Conservation (phyloP, 2,113 vertebrate species). For the Nibea coibor region DNA sequence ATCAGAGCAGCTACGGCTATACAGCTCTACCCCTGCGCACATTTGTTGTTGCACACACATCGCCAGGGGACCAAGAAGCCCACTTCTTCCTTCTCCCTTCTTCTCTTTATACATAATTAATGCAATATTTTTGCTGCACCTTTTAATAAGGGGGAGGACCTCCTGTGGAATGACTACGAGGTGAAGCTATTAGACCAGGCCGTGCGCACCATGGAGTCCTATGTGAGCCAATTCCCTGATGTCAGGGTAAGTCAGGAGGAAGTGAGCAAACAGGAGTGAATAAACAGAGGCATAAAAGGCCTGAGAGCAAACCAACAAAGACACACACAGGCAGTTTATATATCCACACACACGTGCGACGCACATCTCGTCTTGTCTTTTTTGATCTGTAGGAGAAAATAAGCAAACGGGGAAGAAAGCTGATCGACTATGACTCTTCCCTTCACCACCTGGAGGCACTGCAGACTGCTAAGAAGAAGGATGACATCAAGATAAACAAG, state of each 20-base stretch:
- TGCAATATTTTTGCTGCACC: constrained; percentile 17
- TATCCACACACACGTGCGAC: background rate
- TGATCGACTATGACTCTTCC: constrained; percentile 93
- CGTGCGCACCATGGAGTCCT: constrained; percentile 91
- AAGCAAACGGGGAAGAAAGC: constrained; percentile 91
- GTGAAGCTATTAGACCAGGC: constrained; percentile 91
- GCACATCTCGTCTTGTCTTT: background rate
- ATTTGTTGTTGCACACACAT: constrained; percentile 4
- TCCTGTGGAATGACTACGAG: constrained; percentile 95
- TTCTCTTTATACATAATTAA: constrained; percentile 54
- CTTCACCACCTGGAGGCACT: constrained; percentile 91
- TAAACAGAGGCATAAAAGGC: constrained; percentile 13
- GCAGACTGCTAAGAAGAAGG: constrained; percentile 92
- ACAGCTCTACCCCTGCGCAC: background rate
- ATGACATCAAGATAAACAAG: constrained; percentile 92
- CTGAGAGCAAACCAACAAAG: constrained; percentile 33
- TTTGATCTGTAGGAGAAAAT: constrained; percentile 87
- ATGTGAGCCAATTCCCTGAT: constrained; percentile 91
- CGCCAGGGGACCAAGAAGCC: background rate
- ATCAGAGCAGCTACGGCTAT: background rate
- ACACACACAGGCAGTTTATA: background rate
- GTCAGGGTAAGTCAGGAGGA: constrained; percentile 83
- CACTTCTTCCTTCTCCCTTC: no score
- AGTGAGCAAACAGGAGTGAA: constrained; percentile 22
- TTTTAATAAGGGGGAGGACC: constrained; percentile 89